Evolutionary conservation across 2,888 invertebrate genomes (phyloP).

Genomic region (Parnassius smintheus): DNA sequence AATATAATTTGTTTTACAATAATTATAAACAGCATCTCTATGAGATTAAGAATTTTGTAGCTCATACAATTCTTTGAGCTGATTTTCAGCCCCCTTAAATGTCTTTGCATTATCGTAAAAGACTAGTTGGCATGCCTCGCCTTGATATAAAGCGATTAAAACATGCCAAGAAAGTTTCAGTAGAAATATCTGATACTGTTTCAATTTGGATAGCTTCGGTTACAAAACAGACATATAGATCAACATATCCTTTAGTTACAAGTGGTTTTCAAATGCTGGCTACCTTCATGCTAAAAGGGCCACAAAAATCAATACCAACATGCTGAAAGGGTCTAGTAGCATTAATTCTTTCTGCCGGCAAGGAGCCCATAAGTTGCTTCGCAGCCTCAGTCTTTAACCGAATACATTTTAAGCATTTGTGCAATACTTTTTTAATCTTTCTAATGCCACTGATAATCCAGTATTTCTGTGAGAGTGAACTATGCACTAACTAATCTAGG

Average conservation of each 20-base stretch:
- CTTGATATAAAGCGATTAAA: slow-evolving; percentile 16
- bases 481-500: slow-evolving; percentile 3
- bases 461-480: background rate
- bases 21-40: no score
- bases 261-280: slow-evolving; percentile 22
- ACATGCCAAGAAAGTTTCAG: slow-evolving; percentile 28
- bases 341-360: background rate
- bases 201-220: slow-evolving; percentile 19
- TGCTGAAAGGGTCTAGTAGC: background rate
- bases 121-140: no score
- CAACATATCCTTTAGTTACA: slow-evolving; percentile 26
- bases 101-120: no score
- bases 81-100: no score
- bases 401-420: no score
- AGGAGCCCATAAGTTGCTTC: background rate
- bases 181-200: slow-evolving; percentile 20
- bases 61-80: no score
- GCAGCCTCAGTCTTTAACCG: no score
- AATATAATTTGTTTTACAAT: no score
- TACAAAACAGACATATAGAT: slow-evolving; percentile 27
- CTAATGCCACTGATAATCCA: no score
- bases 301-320: slow-evolving; percentile 1
- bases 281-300: slow-evolving; percentile 14
- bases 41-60: no score
- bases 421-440: no score